These are phyloP conservation scores for Ormyrus rosae DNA, from an alignment of 2,888 invertebrate genomes.

Conservation along the genomic window DNA sequence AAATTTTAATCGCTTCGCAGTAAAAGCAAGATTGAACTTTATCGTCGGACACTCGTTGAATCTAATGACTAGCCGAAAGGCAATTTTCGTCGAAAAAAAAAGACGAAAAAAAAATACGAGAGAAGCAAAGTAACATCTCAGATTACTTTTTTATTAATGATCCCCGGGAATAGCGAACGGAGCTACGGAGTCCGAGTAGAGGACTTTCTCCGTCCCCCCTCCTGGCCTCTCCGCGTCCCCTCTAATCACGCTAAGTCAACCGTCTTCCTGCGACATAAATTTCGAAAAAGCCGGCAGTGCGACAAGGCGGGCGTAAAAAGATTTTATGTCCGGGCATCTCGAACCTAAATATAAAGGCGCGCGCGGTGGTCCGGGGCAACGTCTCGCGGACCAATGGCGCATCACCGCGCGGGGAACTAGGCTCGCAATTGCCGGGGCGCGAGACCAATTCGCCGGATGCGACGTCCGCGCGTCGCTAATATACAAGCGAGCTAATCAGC, in stretches of 20 bases:
- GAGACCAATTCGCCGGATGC: no score
- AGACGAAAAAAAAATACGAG: background rate
- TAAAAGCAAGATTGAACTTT: slow-evolving; percentile 49
- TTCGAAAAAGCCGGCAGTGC: slow-evolving; percentile 24
- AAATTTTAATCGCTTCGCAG: slow-evolving; percentile 36
- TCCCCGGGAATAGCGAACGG: slow-evolving; percentile 38
- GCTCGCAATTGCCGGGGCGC: slow-evolving; percentile 2
- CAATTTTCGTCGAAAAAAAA: slow-evolving; percentile 12
- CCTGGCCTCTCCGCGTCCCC: background rate
- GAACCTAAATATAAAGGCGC: slow-evolving; percentile 37
- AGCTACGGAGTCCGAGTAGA: background rate
- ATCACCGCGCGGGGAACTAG: slow-evolving; percentile 38
- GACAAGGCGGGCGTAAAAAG: slow-evolving; percentile 39
- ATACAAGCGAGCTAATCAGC: slow-evolving; percentile 40
- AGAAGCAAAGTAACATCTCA: slow-evolving; percentile 23
- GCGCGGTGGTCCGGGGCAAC: background rate
- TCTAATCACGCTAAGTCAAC: slow-evolving; percentile 48
- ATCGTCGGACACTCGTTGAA: slow-evolving; percentile 41
- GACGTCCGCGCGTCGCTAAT: background rate
- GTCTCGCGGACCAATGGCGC: slow-evolving; percentile 32
- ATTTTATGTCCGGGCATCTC: slow-evolving; percentile 36
- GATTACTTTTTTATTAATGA: slow-evolving; percentile 53
- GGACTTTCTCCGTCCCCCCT: background rate
- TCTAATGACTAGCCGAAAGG: slow-evolving; percentile 30
- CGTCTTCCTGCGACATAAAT: slow-evolving; percentile 41